Conservation (phyloP, 2,113 vertebrate genomes). For the Theristicus caerulescens region DNA sequence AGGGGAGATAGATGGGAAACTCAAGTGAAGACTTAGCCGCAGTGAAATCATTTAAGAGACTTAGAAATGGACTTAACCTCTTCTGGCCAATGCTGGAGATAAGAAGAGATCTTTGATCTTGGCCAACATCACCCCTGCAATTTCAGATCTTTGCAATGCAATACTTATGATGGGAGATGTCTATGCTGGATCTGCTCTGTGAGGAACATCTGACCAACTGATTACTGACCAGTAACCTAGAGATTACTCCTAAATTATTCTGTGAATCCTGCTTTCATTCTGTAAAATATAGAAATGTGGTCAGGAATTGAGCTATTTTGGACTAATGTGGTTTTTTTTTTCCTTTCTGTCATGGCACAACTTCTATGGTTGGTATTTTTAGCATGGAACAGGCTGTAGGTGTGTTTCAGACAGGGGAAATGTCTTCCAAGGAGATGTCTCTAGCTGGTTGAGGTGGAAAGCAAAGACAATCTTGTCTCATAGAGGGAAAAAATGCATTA, state of each 20-base stretch:
- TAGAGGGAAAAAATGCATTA: neutral
- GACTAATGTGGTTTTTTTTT: neutral
- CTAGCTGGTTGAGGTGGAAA: neutral
- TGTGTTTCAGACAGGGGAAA: neutral
- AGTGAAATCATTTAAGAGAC: neutral
- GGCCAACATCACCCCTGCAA: neutral
- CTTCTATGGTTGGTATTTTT: neutral
- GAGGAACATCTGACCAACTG: neutral
- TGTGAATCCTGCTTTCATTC: neutral
- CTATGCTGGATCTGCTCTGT: neutral
- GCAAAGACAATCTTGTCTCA: conserved; percentile 3
- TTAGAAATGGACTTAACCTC: neutral
- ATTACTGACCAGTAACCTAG: neutral
- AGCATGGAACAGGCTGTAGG: neutral
- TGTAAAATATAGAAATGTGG: neutral
- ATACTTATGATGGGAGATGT: neutral
- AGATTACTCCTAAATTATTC: neutral
- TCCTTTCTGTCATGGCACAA: neutral
- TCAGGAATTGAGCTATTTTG: neutral
- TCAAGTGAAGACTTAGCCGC: neutral
- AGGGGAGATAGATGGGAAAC: neutral
- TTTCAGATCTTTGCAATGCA: neutral
- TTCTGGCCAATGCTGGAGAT: neutral
- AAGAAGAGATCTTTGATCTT: neutral
- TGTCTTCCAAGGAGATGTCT: neutral